Conservation (phyloP, 2,888 invertebrate species). For the Lycocerus yunnanus region DNA sequence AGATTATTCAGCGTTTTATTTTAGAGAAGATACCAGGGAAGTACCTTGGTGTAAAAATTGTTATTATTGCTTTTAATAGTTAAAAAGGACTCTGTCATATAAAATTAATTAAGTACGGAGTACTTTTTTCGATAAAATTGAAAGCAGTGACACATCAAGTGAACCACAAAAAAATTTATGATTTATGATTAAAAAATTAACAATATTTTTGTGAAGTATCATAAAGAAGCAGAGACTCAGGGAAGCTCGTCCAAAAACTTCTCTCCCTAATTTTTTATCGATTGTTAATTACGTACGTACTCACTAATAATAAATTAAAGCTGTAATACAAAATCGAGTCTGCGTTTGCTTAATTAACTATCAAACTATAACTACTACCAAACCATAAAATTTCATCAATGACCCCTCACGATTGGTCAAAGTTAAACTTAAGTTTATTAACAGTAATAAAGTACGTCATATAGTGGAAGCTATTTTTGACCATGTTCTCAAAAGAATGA, state of each 20-base stretch:
- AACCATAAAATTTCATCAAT: not conserved
- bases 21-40: no score
- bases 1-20: not conserved
- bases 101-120: not conserved
- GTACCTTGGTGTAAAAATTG: not conserved
- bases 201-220: not conserved
- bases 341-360: not conserved
- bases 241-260: not conserved
- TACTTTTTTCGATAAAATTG: not conserved
- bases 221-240: not conserved
- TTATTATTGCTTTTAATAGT: not conserved
- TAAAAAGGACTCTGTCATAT: not conserved
- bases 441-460: not conserved
- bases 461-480: not conserved
- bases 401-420: not conserved
- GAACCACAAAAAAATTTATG: not conserved
- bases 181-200: not conserved
- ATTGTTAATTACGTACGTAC: not conserved
- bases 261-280: not conserved
- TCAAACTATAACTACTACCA: not conserved
- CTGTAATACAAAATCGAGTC: not conserved
- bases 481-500: not conserved
- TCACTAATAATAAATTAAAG: not conserved
- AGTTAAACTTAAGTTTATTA: not conserved
- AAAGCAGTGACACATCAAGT: not conserved